Evolutionary conservation across 92 coral and sea anemone species (phyloP).

Genomic region (Isaurus tuberculatus): DNA sequence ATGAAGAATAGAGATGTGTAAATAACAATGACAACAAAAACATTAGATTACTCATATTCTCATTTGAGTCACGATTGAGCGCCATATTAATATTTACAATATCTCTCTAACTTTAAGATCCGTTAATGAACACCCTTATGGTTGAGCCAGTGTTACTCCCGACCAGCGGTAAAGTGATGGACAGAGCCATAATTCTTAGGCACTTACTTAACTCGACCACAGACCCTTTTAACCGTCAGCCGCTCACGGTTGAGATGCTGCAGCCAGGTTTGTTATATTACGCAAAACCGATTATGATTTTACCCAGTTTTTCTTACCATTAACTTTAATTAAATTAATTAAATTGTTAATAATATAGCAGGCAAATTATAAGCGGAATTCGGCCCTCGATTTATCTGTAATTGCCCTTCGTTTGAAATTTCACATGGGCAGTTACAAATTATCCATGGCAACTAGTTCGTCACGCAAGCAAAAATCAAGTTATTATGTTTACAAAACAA

Average conservation of each 20-base stretch:
- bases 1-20: not conserved
- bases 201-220: slow-evolving; percentile 95
- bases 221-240: slow-evolving; percentile 96
- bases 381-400: too few species aligned
- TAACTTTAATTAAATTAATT: not conserved
- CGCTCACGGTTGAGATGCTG: slow-evolving; percentile 90
- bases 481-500: too few species aligned
- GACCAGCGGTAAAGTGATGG: slow-evolving; percentile 98
- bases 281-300: not conserved
- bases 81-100: not conserved
- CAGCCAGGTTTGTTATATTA: slow-evolving; percentile 75
- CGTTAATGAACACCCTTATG: slow-evolving; percentile 97
- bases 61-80: not conserved
- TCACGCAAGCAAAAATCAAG: too few species aligned
- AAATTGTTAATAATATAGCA: not conserved
- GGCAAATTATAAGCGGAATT: too few species aligned
- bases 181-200: slow-evolving; percentile 89
- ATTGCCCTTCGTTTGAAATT: too few species aligned
- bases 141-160: slow-evolving; percentile 95
- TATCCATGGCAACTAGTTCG: too few species aligned
- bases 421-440: too few species aligned
- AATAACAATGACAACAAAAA: not conserved
- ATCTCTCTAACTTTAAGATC: slow-evolving; percentile 63
- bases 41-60: not conserved
- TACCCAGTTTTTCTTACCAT: not conserved